These are phyloP conservation scores for Sigmodon hispidus DNA, from an alignment of 2,113 vertebrate species.

Conservation along the genomic window DNA sequence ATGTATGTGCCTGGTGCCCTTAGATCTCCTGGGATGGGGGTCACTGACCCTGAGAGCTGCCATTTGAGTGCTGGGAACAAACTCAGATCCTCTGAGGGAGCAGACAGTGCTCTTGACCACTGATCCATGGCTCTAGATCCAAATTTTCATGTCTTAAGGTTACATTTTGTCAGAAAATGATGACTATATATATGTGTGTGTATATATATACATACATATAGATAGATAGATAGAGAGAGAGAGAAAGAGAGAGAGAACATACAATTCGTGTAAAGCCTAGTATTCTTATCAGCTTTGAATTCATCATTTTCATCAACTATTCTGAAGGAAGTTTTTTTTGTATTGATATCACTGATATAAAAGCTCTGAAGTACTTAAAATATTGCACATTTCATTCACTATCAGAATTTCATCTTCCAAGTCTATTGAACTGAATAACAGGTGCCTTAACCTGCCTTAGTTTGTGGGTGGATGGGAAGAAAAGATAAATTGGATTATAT, in stretches of 20 bases:
- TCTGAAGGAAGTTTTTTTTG: neutral
- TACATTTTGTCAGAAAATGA: slow-evolving; percentile 17
- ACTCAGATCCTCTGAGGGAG: neutral
- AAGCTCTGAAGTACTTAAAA: neutral
- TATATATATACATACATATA: too few relatives aligned
- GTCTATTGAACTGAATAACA: neutral
- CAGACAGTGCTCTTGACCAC: neutral
- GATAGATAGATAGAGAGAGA: neutral
- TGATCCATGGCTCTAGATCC: neutral
- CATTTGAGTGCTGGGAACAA: neutral
- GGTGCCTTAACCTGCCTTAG: neutral
- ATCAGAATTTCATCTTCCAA: slow-evolving; percentile 8
- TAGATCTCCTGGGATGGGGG: neutral
- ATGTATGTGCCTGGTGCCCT: neutral
- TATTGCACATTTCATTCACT: neutral
- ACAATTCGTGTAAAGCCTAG: neutral
- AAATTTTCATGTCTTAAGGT: neutral
- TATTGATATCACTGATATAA: slow-evolving; percentile 32
- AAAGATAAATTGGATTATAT: neutral
- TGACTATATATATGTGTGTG: neutral
- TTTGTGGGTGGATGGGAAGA: neutral
- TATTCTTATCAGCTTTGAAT: neutral
- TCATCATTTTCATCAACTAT: neutral
- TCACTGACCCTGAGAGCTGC: neutral
- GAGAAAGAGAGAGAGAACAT: neutral